Conservation (phyloP, 2,113 vertebrate genomes). For the Trematocara nigrifrons region DNA sequence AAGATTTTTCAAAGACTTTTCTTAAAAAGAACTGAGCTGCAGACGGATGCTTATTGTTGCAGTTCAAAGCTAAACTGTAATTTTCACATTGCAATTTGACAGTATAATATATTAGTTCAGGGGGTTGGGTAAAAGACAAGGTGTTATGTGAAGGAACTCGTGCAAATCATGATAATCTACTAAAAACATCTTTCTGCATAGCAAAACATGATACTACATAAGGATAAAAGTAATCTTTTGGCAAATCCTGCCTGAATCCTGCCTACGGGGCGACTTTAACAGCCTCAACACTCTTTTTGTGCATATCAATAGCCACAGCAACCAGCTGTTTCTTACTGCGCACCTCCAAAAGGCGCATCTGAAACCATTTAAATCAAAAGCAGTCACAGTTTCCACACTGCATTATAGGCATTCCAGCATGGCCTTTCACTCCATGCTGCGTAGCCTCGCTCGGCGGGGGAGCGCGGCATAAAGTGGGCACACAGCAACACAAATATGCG, state of each 20-base stretch:
- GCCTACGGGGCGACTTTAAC: constrained; percentile 44
- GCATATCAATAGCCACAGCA: constrained; percentile 65
- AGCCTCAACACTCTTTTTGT: constrained; percentile 38
- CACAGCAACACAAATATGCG: constrained; percentile 62
- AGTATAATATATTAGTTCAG: constrained; percentile 4
- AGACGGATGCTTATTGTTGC: constrained; percentile 22
- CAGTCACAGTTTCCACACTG: constrained; percentile 76
- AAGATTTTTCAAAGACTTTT: constrained; percentile 34
- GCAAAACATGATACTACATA: constrained; percentile 19
- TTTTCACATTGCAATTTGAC: constrained; percentile 20
- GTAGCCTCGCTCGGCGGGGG: constrained; percentile 55
- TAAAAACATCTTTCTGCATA: constrained; percentile 23
- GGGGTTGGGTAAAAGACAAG: neutral
- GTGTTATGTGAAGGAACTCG: neutral
- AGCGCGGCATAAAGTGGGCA: constrained; percentile 60
- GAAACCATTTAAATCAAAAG: constrained; percentile 77
- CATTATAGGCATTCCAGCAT: constrained; percentile 73
- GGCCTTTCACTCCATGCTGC: constrained; percentile 59
- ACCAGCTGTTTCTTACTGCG: constrained; percentile 70
- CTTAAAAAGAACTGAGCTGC: constrained; percentile 20
- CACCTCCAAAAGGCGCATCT: constrained; percentile 69
- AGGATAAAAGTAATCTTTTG: constrained; percentile 18
- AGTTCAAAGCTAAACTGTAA: constrained; percentile 30
- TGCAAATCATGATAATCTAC: constrained; percentile 15
- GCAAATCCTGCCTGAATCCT: neutral